Conservation (phyloP, 2,113 vertebrate genomes). For the Corvus hawaiiensis region DNA sequence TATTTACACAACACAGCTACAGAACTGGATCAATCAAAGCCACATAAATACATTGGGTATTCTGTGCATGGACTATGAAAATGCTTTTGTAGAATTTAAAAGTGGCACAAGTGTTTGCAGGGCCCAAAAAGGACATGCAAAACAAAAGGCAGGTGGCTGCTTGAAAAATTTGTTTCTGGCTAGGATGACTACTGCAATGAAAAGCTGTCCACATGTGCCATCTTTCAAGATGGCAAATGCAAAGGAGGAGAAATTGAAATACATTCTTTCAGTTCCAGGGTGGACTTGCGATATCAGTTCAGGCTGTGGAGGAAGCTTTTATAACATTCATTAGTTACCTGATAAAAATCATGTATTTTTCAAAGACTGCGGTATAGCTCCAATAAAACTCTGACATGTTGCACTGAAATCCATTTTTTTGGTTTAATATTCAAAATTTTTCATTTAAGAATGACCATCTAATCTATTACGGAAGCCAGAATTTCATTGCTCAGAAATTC, state of each 20-base stretch:
- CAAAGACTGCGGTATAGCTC: neutral
- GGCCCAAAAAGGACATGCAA: neutral
- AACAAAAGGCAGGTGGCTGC: neutral
- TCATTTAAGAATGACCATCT: neutral
- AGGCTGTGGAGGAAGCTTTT: neutral
- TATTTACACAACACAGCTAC: neutral
- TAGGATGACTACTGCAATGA: neutral
- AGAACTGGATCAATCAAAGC: neutral
- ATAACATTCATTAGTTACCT: neutral
- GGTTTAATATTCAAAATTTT: neutral
- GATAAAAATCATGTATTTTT: neutral
- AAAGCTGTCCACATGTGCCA: neutral
- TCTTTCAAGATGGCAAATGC: neutral
- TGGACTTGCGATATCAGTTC: neutral
- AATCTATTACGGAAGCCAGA: neutral
- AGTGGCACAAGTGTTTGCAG: neutral
- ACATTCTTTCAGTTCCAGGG: neutral
- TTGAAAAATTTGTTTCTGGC: neutral
- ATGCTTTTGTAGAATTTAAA: neutral
- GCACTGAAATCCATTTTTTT: neutral
- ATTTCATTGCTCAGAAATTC: neutral
- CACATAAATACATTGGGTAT: neutral
- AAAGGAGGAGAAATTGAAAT: neutral
- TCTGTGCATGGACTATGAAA: neutral
- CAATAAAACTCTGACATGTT: neutral